Conservation (phyloP, 2,113 vertebrate genomes). For the Rhea americana region DNA sequence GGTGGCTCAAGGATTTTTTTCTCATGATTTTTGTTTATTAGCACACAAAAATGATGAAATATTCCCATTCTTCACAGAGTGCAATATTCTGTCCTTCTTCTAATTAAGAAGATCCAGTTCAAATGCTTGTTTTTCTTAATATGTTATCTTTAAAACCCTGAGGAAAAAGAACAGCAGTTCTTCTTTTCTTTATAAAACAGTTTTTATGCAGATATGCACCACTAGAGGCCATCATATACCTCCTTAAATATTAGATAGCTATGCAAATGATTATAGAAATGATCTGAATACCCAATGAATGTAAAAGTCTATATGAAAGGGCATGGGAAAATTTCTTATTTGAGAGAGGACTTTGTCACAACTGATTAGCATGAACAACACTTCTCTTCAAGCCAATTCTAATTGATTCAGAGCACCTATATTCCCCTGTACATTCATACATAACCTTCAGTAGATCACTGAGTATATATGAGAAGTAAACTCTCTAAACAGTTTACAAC, state of each 20-base stretch:
- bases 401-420: neutral
- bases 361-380: neutral
- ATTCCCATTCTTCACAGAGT: neutral
- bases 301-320: neutral
- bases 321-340: neutral
- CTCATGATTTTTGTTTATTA: neutral
- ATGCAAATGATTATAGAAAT: constrained; percentile 61
- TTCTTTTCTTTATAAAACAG: neutral
- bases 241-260: constrained; percentile 72
- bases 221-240: constrained; percentile 80
- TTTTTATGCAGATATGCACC: constrained; percentile 64
- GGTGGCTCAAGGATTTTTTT: neutral
- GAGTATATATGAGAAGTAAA: neutral
- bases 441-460: neutral
- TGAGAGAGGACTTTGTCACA: constrained; percentile 7
- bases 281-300: neutral
- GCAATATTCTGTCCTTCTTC: neutral
- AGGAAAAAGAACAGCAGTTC: constrained; percentile 23
- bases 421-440: neutral
- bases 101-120: neutral
- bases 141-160: neutral
- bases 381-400: neutral
- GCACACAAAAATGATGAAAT: neutral
- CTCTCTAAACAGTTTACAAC: neutral
- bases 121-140: neutral